Evolutionary conservation across 2,888 invertebrate species (phyloP), one percentile per base, ranked within the genome.

Genomic region (Ophonus ardosiacus): DNA sequence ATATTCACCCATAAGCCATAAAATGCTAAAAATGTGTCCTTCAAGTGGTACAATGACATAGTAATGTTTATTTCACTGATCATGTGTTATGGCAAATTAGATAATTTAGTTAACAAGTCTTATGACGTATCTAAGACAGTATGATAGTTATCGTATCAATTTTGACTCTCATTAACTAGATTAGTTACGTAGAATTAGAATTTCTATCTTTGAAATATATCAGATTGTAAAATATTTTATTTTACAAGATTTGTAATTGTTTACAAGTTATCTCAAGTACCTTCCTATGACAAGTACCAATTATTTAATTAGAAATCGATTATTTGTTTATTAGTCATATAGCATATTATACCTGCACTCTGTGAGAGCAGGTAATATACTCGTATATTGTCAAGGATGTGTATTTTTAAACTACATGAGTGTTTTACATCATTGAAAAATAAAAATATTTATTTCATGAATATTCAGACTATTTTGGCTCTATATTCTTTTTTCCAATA

Each of bases 31-130:
- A 59, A 6, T 56, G 13, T 56, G 56, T n/a, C 56, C 56, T 56
- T 56, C 56, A 10, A 59, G 59, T 59, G 15, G 59, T 59, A 59
- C 59, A 59, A 59, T 59, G 59, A 17, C 59, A 59, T 59, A 13
- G 10, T 51, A 51, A 51, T 59, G 15, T 17, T 17, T 7, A 59
- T 59, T 13, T 59, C 18, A 59, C 4, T 15, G 2, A 17, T 59
- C 4, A 7, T n/a, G 56, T 10, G 59, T 15, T 57, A 17, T 7
- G 18, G 6, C n/a, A 59, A 15, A 59, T 59, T 59, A 59, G 4
- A 59, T 59, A 15, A 59, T 59, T 59, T 59, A 59, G 15, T 13
- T 59, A 59, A 59, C n/a, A 59, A 59, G 15, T 59, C 7, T 3
- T n/a, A 7, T 59, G 59, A 59, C 15, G 59, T 59, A 59, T 59